Evolutionary conservation across 1,140 invertebrate genomes (phyloP), one percentile per base, ranked within the genome.

Genomic region (Oryctes rhinoceros): DNA sequence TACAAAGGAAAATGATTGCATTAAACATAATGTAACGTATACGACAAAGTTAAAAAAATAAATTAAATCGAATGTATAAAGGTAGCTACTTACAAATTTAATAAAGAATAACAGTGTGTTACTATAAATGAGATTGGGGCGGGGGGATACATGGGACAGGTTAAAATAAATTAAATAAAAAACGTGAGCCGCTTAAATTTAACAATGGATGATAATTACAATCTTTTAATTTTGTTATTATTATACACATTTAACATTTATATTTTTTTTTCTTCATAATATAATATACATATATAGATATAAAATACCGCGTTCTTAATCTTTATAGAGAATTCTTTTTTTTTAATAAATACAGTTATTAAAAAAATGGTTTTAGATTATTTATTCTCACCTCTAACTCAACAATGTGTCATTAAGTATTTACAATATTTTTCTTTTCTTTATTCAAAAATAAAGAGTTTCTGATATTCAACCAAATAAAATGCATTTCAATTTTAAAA

Each of bases 111-210:
- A 44, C 39, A 30, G 24, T 30, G 24, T 30, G 2, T 30, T 30
- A 30, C 24, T 30, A 44, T 44, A 62, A 62, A 18, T 62, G 5
- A 62, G 13, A 62, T 62, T 10, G 13, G 53, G 13, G 20, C 7
- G 53, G 13, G 1, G 20, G 20, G 15, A 20, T 62, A 62, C 53
- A 20, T 7, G 1, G 3, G 13, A 62, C 53, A 30, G 24, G 53
- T 62, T 62, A 62, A 62, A 62, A 62, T 62, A 62, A 62, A 62
- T 62, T 62, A 62, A 11, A 30, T 30, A 30, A 20, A 62, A 20
- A 62, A 5, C 39, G 39, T 44, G 3, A 5, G 13, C 5, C 13
- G 5, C 15, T 62, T n/a, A n/a, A 62, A 62, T 11, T 62, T 62
- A 10, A 62, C 53, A 62, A 62, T 30, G 24, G n/a, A 53, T 53